Conservation (phyloP, 2,888 invertebrate genomes). For the Hemaris fuciformis region DNA sequence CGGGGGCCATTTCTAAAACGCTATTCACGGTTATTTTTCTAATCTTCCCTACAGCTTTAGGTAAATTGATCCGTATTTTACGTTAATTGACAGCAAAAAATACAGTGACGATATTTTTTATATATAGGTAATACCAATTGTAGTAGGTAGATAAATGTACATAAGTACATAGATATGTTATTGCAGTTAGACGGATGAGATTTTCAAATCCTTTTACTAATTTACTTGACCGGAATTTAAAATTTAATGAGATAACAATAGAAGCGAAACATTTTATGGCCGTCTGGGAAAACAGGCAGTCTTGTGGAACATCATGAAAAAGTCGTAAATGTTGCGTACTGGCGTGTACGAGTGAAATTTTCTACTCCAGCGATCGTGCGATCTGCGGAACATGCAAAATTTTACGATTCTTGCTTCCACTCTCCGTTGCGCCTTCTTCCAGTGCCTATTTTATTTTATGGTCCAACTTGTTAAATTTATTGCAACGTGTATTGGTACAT, state of each 20-base stretch:
- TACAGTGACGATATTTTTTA: no score
- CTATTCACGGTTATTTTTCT: conserved; percentile 34
- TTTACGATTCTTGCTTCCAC: conserved; percentile 58
- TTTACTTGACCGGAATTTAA: not conserved
- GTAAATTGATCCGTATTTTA: no score
- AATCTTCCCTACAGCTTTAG: conserved; percentile 26
- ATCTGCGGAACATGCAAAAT: conserved; percentile 64
- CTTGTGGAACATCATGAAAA: conserved; percentile 66
- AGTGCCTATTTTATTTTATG: conserved; percentile 49
- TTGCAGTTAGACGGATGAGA: no score
- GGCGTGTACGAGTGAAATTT: conserved; percentile 66
- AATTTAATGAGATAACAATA: conserved; percentile 34
- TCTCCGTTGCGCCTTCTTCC: conserved; percentile 37
- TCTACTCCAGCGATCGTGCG: conserved; percentile 58
- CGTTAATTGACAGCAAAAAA: no score
- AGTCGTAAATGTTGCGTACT: conserved; percentile 71
- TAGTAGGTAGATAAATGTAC: no score
- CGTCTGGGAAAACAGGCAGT: conserved; percentile 53
- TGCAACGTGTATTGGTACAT: conserved; percentile 5
- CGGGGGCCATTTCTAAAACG: conserved; percentile 43
- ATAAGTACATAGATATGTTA: no score
- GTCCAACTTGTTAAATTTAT: conserved; percentile 42
- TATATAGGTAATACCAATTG: no score
- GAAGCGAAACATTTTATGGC: conserved; percentile 58
- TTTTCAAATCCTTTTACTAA: not conserved